A percentile compares a stretch with the other conserved stretches of the same genome.
phyloP scores from a whole-genome alignment of 2,113 vertebrate species.

The Mormoops blainvillei region DNA sequence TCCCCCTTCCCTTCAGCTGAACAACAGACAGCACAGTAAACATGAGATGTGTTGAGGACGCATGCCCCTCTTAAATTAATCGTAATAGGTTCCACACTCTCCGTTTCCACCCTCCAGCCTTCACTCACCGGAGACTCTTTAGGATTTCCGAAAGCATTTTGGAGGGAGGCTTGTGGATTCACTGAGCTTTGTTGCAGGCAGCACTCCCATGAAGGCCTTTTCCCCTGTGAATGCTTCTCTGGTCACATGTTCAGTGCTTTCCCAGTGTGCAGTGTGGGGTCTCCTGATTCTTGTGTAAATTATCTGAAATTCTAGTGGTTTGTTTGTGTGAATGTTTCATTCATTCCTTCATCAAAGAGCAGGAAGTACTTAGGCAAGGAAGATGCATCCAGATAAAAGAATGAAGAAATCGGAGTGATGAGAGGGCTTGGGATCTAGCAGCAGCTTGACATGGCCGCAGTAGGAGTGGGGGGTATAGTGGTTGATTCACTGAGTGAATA shows the following conservation, averaged over 20 bases:
- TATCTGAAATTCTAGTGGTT: neutral
- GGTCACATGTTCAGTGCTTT: neutral
- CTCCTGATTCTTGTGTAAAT: neutral
- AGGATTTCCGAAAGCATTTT: neutral
- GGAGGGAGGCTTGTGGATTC: neutral
- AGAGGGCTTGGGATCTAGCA: neutral
- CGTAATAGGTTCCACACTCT: neutral
- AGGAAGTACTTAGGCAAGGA: neutral
- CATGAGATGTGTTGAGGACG: rapidly evolving
- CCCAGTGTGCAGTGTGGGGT: rapidly evolving
- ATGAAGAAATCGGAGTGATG: neutral
- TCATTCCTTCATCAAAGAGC: neutral
- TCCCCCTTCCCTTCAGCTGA: neutral
- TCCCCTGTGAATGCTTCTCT: neutral
- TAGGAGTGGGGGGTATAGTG: neutral
- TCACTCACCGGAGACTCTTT: neutral
- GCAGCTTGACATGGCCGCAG: neutral
- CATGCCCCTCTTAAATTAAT: neutral
- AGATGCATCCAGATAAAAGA: neutral
- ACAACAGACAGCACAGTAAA: neutral
- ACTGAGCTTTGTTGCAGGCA: neutral
- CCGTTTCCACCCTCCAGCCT: neutral
- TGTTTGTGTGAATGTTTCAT: neutral
- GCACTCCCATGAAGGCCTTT: neutral
- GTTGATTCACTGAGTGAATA: neutral